These are phyloP conservation scores for Anser brachyrhynchus DNA, from an alignment of 2,113 vertebrate genomes.

Conservation along the genomic window DNA sequence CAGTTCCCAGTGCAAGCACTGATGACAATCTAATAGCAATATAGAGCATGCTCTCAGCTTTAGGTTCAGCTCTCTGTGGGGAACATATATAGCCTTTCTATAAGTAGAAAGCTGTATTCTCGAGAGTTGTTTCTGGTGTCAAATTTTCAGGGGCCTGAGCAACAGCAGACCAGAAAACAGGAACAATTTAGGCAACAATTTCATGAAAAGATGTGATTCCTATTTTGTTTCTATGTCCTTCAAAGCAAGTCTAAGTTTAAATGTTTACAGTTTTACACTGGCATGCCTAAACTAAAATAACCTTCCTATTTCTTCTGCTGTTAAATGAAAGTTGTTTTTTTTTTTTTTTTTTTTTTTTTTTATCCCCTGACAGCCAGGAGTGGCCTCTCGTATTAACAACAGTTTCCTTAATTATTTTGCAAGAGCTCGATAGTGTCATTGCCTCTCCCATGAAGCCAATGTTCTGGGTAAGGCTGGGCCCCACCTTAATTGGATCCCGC, in stretches of 20 bases:
- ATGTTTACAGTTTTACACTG: background rate
- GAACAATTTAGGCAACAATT: background rate
- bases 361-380: background rate
- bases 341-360: background rate
- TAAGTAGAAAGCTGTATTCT: background rate
- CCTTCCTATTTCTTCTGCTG: background rate
- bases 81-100: background rate
- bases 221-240: background rate
- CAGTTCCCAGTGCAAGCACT: background rate
- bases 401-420: background rate
- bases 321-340: background rate
- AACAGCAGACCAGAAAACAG: background rate
- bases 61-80: background rate
- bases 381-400: background rate
- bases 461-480: background rate
- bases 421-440: background rate
- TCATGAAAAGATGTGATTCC: background rate
- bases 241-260: background rate
- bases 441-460: background rate
- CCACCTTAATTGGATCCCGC: slow-evolving; percentile 7
- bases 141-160: background rate
- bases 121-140: background rate
- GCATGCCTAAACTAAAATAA: background rate
- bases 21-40: slow-evolving; percentile 19
- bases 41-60: background rate